Percentiles rank a stretch among this genome's conserved stretches.
These are phyloP conservation scores for Scrobipalpa atriplicella DNA, from an alignment of 2,888 invertebrate genomes.

Conservation along the genomic window DNA sequence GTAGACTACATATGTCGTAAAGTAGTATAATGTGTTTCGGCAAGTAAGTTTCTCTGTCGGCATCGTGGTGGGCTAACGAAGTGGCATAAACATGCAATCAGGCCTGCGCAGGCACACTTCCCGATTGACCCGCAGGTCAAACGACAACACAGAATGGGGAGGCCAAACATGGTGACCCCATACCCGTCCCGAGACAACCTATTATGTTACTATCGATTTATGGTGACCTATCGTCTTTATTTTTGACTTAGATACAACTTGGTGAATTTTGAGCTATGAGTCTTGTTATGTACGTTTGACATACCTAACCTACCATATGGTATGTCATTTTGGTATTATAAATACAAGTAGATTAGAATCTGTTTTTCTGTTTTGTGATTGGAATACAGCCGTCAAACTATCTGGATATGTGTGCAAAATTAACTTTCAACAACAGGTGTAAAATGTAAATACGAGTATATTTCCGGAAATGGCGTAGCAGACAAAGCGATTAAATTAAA, in stretches of 20 bases:
- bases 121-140: constrained; percentile 7
- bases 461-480: not conserved
- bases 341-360: too few species aligned
- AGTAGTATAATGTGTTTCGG: constrained; percentile 9
- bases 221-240: not conserved
- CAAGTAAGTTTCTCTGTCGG: constrained; percentile 12
- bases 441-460: too few species aligned
- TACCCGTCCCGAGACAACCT: not conserved
- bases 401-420: not conserved
- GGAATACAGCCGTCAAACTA: too few species aligned
- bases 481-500: not conserved
- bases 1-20: constrained; percentile 4
- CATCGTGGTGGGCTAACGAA: constrained; percentile 9
- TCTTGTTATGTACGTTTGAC: not conserved
- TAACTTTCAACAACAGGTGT: not conserved
- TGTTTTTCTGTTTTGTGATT: too few species aligned
- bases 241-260: not conserved
- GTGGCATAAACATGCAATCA: constrained; percentile 5
- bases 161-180: not conserved
- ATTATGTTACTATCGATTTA: constrained; percentile 12
- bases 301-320: too few species aligned
- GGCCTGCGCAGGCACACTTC: constrained; percentile 11
- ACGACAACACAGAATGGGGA: constrained; percentile 1
- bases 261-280: not conserved
- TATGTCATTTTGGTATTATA: too few species aligned